These are phyloP conservation scores for Andrena cerasifolii DNA, from an alignment of 1,140 invertebrate genomes.

Conservation along the genomic window DNA sequence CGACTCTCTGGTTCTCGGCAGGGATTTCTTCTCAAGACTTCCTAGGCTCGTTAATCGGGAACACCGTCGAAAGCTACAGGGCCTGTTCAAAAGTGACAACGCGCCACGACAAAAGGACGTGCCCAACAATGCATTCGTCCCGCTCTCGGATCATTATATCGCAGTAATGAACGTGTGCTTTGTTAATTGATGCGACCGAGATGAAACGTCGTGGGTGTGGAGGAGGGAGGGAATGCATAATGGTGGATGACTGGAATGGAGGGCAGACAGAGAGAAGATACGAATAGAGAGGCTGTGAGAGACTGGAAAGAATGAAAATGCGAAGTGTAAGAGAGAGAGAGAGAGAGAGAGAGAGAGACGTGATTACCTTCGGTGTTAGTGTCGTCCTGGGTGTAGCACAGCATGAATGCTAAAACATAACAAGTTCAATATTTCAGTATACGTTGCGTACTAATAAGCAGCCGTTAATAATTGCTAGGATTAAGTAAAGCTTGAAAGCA, in stretches of 20 bases:
- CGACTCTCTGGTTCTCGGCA: no score
- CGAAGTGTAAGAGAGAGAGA: constrained; percentile 11
- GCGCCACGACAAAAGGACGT: constrained; percentile 22
- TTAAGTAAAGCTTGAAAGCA: constrained; percentile 74
- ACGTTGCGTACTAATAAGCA: constrained; percentile 75
- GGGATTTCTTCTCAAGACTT: no score
- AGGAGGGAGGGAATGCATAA: constrained; percentile 13
- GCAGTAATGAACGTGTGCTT: constrained; percentile 52
- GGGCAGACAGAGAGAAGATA: constrained; percentile 28
- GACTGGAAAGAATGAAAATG: not conserved
- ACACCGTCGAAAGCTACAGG: not conserved
- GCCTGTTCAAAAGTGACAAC: constrained; percentile 19
- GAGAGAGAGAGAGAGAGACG: constrained; percentile 53
- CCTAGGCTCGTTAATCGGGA: constrained; percentile 9
- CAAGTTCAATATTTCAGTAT: constrained; percentile 76
- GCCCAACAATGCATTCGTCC: constrained; percentile 29
- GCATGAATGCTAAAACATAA: constrained; percentile 94
- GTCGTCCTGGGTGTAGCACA: constrained; percentile 95
- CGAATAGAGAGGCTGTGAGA: not conserved
- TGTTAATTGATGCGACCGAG: constrained; percentile 56
- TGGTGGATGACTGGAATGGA: constrained; percentile 11
- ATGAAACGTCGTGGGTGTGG: constrained; percentile 24
- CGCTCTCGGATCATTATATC: constrained; percentile 36
- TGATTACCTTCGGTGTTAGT: constrained; percentile 92
- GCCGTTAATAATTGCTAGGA: constrained; percentile 70